Evolutionary conservation across 2,888 invertebrate species (phyloP).

Genomic region (Campoplex nolae): DNA sequence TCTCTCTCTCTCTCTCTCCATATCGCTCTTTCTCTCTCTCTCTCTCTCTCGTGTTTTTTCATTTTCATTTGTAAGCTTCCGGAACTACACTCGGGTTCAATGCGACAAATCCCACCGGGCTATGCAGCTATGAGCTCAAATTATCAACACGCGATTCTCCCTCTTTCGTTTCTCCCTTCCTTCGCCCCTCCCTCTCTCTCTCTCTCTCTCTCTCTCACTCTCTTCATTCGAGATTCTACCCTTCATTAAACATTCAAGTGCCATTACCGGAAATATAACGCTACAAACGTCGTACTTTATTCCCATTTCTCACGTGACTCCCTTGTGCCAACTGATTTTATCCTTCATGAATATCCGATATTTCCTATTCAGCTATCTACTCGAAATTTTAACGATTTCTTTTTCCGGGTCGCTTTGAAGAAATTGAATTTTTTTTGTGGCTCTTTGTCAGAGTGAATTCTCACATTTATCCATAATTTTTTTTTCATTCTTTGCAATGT

Average conservation of each 20-base stretch:
- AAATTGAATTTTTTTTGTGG: neutral
- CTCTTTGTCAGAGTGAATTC: neutral
- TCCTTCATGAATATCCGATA: neutral
- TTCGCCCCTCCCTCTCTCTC: neutral
- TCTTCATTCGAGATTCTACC: neutral
- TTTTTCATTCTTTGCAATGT: neutral
- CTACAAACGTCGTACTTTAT: neutral
- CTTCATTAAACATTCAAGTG: slow-evolving; percentile 27
- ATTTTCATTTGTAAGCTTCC: slow-evolving; percentile 11
- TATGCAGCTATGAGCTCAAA: slow-evolving; percentile 27
- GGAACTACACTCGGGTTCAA: slow-evolving; percentile 27
- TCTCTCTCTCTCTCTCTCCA: neutral
- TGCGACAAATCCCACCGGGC: slow-evolving; percentile 39
- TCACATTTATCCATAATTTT: neutral
- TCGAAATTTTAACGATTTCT: neutral
- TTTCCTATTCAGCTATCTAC: neutral
- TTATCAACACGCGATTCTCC: slow-evolving; percentile 41
- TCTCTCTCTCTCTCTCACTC: neutral
- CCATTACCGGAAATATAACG: slow-evolving; percentile 13
- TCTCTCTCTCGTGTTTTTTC: neutral
- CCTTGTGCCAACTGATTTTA: neutral
- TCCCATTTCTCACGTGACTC: neutral
- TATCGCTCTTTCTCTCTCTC: neutral
- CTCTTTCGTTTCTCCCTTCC: neutral
- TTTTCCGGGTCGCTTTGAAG: neutral